phyloP scores from a whole-genome alignment of 1,140 invertebrate species.

The Proctacanthus coquilletti region DNA sequence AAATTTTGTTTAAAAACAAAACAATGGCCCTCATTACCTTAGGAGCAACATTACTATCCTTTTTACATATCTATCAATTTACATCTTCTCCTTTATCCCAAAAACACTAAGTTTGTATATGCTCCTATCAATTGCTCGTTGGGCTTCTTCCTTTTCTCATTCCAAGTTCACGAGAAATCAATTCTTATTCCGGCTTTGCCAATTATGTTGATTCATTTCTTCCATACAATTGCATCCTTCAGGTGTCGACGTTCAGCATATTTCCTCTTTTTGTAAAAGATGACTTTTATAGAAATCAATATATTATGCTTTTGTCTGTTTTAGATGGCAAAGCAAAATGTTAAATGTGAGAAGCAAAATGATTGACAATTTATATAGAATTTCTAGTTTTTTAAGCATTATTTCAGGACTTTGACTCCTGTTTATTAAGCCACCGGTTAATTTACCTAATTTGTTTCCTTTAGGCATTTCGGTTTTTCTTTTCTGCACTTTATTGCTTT shows the following conservation, averaged over 20 bases:
- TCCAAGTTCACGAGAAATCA: constrained; percentile 94
- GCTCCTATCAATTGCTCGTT: constrained; percentile 75
- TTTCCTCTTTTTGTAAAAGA: constrained; percentile 79
- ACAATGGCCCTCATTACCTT: constrained; percentile 60
- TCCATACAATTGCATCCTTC: constrained; percentile 69
- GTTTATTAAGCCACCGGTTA: constrained; percentile 47
- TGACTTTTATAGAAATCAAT: constrained; percentile 44
- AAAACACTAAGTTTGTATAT: constrained; percentile 57
- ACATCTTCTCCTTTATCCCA: constrained; percentile 56
- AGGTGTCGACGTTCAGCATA: constrained; percentile 78
- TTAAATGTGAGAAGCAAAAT: constrained; percentile 22
- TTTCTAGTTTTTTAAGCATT: constrained; percentile 44
- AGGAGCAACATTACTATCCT: constrained; percentile 44
- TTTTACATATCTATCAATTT: constrained; percentile 60
- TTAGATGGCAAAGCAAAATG: constrained; percentile 26
- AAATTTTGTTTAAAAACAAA: constrained; percentile 34
- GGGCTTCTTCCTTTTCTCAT: constrained; percentile 92
- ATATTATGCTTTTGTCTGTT: constrained; percentile 17
- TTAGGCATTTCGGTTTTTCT: constrained; percentile 67
- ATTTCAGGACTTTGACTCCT: constrained; percentile 41
- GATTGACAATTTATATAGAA: constrained; percentile 32
- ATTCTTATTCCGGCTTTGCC: constrained; percentile 79
- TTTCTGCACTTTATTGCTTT: constrained; percentile 74
- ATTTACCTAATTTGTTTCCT: constrained; percentile 74
- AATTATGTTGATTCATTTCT: too few species aligned